Evolutionary conservation across 2,888 invertebrate genomes (phyloP).

Genomic region (Meta bourneti): DNA sequence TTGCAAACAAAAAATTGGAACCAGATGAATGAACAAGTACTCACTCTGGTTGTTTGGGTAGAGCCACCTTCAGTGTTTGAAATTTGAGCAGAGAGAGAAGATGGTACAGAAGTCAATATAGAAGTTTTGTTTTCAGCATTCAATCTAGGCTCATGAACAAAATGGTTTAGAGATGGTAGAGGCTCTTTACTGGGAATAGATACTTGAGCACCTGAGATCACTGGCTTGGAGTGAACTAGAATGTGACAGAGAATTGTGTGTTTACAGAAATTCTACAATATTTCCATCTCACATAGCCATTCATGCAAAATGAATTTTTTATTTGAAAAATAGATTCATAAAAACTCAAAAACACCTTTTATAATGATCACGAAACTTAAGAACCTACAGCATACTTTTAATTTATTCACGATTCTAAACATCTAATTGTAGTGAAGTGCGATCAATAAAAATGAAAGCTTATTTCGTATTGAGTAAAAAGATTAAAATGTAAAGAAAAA

Average conservation of each 20-base stretch:
- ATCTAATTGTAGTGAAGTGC: too few relatives aligned
- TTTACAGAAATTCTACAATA: not conserved
- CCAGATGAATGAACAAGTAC: not conserved
- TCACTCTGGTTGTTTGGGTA: slow-evolving; percentile 64
- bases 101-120: slow-evolving; percentile 33
- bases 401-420: too few relatives aligned
- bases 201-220: slow-evolving; percentile 54
- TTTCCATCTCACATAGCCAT: not conserved
- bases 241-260: not conserved
- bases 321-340: too few relatives aligned
- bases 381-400: too few relatives aligned
- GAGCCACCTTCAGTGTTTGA: slow-evolving; percentile 33
- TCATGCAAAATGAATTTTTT: not conserved
- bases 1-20: not conserved
- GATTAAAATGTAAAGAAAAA: too few relatives aligned
- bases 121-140: slow-evolving; percentile 42
- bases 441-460: too few relatives aligned
- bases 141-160: slow-evolving; percentile 40
- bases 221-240: slow-evolving; percentile 63
- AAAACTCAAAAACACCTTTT: too few relatives aligned
- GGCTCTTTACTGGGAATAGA: slow-evolving; percentile 53
- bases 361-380: too few relatives aligned
- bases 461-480: too few relatives aligned
- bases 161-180: slow-evolving; percentile 14
- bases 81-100: slow-evolving; percentile 47